Base-by-base conservation (phyloP, 2,797 vertebrate species). In the Enteromius trimaculatus region DNA sequence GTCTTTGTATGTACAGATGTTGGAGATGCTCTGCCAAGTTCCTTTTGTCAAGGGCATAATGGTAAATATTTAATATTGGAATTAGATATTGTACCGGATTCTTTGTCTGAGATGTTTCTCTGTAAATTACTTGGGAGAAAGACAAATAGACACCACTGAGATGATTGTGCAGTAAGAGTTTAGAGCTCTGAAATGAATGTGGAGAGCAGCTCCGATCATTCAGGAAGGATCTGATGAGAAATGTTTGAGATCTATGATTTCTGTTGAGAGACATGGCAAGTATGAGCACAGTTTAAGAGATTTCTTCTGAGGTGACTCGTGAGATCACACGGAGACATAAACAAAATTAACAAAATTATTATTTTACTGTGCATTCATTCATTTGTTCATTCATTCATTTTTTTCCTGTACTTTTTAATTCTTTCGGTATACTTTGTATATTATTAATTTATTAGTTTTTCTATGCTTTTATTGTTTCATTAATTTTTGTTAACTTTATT, bases 11-110 rank as follows among this genome's bases (percentile, higher is more conserved):
- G 29, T 2, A n/a, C 47, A 11, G 77, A 68, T 2, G 1, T 39
- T 16, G 1, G 60, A 64, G 60, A 31, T 26, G 1, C 77, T 79
- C 34, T 26, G 55, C n/a, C 44, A 79, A 19, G 17, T 68, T 53
- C 39, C 31, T 6, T 51, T 62, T 62, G 55, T 23, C 31, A 23
- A 17, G 44, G 1, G 47, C 21, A 37, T 34, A 62, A 51, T 34
- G 62, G 14, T 66, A 79, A 79, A 79, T 79, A 79, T 68, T 51
- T 79, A 68, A 79, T 53, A 37, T 53, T 37, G 44, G 44, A 66
- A 19, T 66, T 16, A 66, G 47, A 34, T 79, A n/a, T 49, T 34
- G 21, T n/a, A 16, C 21, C 49, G 6, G 6, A 31, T 6, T 4
- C 17, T 58, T 55, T 65, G 42, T 65, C 16, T 77, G 16, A 62